Conservation (phyloP, 1,140 invertebrate genomes). For the Drosophila teissieri region DNA sequence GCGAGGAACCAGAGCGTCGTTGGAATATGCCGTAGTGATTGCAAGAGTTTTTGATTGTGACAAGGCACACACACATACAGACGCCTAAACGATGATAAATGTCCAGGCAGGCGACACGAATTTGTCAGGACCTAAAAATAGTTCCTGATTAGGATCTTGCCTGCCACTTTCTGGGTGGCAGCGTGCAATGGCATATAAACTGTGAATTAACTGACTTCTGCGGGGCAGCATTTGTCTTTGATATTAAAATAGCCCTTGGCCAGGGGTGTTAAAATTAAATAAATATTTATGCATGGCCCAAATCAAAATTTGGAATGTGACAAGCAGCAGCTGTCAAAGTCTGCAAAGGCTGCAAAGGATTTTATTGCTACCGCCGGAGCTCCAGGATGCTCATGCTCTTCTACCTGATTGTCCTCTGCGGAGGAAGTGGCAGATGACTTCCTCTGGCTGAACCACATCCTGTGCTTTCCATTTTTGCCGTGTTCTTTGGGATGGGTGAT, state of each 20-base stretch:
- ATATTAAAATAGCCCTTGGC: slow-evolving; percentile 43
- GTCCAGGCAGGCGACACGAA: slow-evolving; percentile 58
- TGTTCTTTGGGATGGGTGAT: slow-evolving; percentile 5
- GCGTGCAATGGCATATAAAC: slow-evolving; percentile 64
- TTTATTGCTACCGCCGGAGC: slow-evolving; percentile 27
- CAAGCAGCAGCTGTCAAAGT: slow-evolving; percentile 64
- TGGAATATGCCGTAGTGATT: slow-evolving; percentile 41
- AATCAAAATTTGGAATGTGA: slow-evolving; percentile 67
- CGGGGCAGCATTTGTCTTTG: slow-evolving; percentile 67
- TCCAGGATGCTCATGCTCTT: slow-evolving; percentile 3
- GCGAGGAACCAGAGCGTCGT: slow-evolving; percentile 13
- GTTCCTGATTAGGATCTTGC: slow-evolving; percentile 48
- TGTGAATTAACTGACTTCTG: slow-evolving; percentile 53
- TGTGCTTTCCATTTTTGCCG: slow-evolving; percentile 27
- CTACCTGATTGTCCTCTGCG: slow-evolving; percentile 51
- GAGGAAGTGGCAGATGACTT: slow-evolving; percentile 47
- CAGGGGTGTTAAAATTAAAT: slow-evolving; percentile 60
- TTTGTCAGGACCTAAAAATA: slow-evolving; percentile 53
- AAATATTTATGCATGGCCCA: slow-evolving; percentile 70
- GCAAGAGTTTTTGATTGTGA: slow-evolving; percentile 59
- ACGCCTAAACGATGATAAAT: slow-evolving; percentile 59
- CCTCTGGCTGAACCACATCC: slow-evolving; percentile 45
- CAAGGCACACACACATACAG: slow-evolving; percentile 20
- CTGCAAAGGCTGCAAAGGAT: slow-evolving; percentile 13
- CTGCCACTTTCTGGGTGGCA: slow-evolving; percentile 7